Evolutionary conservation across 2,888 invertebrate species (phyloP).

Genomic region (Napeogenes sylphis): DNA sequence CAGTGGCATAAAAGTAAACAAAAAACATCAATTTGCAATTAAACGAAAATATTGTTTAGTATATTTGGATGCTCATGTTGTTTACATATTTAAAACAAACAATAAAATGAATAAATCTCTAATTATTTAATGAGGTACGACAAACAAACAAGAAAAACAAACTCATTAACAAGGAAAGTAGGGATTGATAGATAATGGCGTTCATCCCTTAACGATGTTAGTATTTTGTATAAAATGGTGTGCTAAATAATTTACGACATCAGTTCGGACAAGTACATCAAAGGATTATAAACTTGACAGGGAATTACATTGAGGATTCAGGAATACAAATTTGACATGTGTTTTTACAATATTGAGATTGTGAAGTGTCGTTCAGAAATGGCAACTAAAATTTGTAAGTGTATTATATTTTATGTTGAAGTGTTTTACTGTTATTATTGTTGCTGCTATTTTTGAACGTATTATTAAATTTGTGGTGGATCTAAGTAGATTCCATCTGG

Average conservation of each 20-base stretch:
- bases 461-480: slow-evolving; percentile 14
- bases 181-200: slow-evolving; percentile 8
- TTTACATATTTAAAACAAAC: background rate
- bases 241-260: slow-evolving; percentile 6
- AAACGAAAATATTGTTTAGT: background rate
- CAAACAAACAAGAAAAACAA: slow-evolving; percentile 24
- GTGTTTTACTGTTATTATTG: background rate
- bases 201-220: slow-evolving; percentile 20
- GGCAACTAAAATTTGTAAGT: background rate
- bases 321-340: too few species aligned
- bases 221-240: slow-evolving; percentile 18
- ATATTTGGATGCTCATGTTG: background rate
- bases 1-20: too few species aligned
- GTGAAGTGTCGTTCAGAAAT: too few species aligned
- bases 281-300: too few species aligned
- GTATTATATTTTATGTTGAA: background rate
- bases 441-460: background rate
- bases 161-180: slow-evolving; percentile 23
- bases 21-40: too few species aligned
- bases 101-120: background rate
- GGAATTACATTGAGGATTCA: too few species aligned
- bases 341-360: too few species aligned
- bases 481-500: slow-evolving; percentile 31
- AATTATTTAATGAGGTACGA: slow-evolving; percentile 20
- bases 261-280: background rate